Evolutionary conservation across 2,888 invertebrate species (phyloP).

Genomic region (Caenorhabditis becei): DNA sequence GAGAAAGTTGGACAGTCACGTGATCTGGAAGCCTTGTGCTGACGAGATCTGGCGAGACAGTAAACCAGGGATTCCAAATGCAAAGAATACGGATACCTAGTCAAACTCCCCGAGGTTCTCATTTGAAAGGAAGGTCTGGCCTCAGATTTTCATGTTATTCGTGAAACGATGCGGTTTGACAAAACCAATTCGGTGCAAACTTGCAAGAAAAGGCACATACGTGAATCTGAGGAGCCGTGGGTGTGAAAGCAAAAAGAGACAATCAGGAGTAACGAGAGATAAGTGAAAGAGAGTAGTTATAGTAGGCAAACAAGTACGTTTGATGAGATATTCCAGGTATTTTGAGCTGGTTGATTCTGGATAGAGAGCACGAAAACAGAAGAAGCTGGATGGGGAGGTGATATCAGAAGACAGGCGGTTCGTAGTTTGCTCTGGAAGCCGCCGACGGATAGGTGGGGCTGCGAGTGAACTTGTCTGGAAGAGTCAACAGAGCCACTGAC

Average conservation of each 20-base stretch:
- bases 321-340: neutral
- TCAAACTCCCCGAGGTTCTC: no score
- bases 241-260: conserved; percentile 15
- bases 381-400: neutral
- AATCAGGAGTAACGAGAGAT: conserved; percentile 15
- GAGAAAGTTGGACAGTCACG: neutral
- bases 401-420: conserved; percentile 2
- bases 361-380: neutral
- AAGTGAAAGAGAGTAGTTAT: neutral
- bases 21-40: no score
- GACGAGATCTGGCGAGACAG: no score
- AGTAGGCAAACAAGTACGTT: conserved; percentile 15
- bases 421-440: conserved; percentile 18
- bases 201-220: neutral
- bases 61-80: no score
- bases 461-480: conserved; percentile 1
- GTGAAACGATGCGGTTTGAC: no score
- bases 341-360: conserved; percentile 4
- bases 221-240: conserved; percentile 12
- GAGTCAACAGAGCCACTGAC: neutral
- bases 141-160: no score
- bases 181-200: no score
- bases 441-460: neutral
- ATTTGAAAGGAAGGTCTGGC: no score
- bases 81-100: no score